These are phyloP conservation scores for Mastacembelus armatus DNA, from an alignment of 2,797 vertebrate genomes.

Conservation along the genomic window DNA sequence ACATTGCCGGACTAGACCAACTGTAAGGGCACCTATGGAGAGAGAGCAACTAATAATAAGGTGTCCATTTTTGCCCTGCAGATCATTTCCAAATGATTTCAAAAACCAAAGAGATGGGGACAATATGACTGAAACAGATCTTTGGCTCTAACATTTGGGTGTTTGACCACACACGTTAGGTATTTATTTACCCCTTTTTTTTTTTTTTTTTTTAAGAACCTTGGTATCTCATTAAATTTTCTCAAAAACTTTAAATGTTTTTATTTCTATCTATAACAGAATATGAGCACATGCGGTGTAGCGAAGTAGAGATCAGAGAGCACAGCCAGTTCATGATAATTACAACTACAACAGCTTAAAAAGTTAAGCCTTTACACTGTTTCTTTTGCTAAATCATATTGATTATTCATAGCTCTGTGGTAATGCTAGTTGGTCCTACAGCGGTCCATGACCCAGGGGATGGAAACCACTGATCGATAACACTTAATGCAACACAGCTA, in stretches of 20 bases:
- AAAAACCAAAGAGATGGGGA: not conserved
- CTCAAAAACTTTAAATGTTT: not conserved
- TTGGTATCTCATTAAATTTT: too few relatives aligned
- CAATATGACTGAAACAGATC: not conserved
- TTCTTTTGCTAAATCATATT: too few relatives aligned
- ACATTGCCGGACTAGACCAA: slow-evolving; percentile 98
- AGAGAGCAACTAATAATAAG: slow-evolving; percentile 34
- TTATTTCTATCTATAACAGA: not conserved
- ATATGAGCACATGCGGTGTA: not conserved
- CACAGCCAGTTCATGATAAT: not conserved
- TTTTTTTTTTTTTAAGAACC: too few relatives aligned
- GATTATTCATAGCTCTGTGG: too few relatives aligned
- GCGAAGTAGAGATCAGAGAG: not conserved
- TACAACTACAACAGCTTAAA: not conserved
- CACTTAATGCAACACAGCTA: too few relatives aligned
- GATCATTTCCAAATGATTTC: not conserved
- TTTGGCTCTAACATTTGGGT: not conserved
- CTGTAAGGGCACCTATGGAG: slow-evolving; percentile 92
- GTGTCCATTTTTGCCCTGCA: not conserved
- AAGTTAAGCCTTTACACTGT: too few relatives aligned
- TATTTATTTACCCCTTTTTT: not conserved
- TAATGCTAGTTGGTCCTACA: too few relatives aligned
- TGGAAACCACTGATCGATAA: too few relatives aligned
- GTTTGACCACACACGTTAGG: not conserved
- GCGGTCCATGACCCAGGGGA: too few relatives aligned